phyloP scores from a whole-genome alignment of 2,113 vertebrate species.

The Zosterops pallidus region DNA sequence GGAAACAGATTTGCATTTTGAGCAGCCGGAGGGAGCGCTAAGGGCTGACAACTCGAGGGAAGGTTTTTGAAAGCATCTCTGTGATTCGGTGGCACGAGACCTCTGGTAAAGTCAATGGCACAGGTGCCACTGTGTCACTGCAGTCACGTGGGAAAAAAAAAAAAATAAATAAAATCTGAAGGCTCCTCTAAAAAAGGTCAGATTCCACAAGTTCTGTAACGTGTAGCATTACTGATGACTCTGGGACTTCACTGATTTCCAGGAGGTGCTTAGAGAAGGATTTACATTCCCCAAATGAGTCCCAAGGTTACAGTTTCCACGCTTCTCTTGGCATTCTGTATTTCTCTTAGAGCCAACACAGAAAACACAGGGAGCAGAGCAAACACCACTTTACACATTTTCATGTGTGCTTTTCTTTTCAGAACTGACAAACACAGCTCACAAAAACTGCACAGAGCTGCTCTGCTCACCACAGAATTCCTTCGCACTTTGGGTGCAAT shows the following conservation, averaged over 20 bases:
- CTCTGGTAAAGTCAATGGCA: neutral
- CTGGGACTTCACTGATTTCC: neutral
- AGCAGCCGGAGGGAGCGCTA: neutral
- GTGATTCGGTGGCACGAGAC: fast-evolving
- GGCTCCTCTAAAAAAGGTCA: neutral
- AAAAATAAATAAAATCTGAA: neutral
- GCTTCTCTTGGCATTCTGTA: neutral
- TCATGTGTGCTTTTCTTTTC: neutral
- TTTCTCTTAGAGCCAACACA: neutral
- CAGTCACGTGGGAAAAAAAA: neutral
- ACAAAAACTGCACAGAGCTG: neutral
- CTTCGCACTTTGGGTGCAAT: fast-evolving
- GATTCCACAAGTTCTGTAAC: neutral
- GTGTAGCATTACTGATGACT: neutral
- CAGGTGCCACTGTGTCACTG: neutral
- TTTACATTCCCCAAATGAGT: neutral
- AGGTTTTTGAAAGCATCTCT: neutral
- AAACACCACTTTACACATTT: neutral
- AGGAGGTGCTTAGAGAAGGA: neutral
- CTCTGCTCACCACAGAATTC: neutral
- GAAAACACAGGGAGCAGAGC: neutral
- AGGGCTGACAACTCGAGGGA: neutral
- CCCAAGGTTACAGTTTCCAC: neutral
- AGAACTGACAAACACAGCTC: neutral
- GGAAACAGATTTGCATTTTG: neutral